phyloP scores from a whole-genome alignment of 2,888 invertebrate species.

The Tetheella fluctuosa region DNA sequence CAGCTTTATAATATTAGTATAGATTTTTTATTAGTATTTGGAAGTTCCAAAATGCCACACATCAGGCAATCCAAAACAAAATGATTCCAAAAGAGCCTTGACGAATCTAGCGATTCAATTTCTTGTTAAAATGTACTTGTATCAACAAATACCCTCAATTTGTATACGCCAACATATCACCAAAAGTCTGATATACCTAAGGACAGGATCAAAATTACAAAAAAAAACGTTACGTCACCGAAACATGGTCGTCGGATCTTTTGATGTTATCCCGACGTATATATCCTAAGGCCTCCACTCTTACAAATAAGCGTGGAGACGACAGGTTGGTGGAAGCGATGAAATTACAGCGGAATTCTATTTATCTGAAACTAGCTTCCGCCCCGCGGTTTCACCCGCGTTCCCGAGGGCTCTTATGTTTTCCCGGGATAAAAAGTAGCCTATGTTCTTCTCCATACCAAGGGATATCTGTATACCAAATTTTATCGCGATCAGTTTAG shows the following conservation, averaged over 20 bases:
- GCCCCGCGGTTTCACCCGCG: too few species aligned
- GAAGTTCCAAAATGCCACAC: too few species aligned
- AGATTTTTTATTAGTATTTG: too few species aligned
- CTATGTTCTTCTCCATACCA: too few species aligned
- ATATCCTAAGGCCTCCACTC: constrained; percentile 16
- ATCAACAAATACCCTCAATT: background rate
- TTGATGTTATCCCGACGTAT: constrained; percentile 18
- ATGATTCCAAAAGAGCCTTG: background rate
- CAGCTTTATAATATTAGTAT: too few species aligned
- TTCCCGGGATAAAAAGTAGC: too few species aligned
- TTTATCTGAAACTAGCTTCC: background rate
- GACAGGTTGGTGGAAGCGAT: background rate
- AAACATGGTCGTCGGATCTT: constrained; percentile 11
- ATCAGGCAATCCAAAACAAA: too few species aligned
- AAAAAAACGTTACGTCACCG: background rate
- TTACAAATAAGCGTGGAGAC: constrained; percentile 16
- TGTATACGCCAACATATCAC: background rate
- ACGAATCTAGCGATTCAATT: background rate
- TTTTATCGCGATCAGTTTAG: too few species aligned
- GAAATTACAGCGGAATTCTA: background rate
- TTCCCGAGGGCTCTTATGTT: too few species aligned
- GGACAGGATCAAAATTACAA: background rate
- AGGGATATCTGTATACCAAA: too few species aligned
- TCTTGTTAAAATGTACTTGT: background rate
- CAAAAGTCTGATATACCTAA: background rate